Conservation (phyloP, 2,888 invertebrate genomes). For the Nasonia oneida region DNA sequence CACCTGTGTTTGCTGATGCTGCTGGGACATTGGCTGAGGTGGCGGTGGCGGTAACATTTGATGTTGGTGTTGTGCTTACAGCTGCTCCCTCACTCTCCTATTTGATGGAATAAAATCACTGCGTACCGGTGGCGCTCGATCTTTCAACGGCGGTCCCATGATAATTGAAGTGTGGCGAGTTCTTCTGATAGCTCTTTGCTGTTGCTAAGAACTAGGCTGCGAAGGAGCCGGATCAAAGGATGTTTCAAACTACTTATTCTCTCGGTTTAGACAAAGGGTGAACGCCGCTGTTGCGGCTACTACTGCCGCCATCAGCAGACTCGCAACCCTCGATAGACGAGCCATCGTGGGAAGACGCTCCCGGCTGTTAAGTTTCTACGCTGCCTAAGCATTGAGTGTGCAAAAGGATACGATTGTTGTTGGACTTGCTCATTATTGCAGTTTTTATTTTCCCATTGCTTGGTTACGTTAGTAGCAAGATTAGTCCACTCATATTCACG, state of each 20-base stretch:
- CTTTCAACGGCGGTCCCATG: constrained; percentile 35
- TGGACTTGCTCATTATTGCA: constrained; percentile 64
- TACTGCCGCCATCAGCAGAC: constrained; percentile 66
- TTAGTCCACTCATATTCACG: constrained; percentile 81
- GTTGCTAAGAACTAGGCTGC: constrained; percentile 56
- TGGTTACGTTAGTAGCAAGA: constrained; percentile 76
- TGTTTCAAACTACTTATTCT: constrained; percentile 87
- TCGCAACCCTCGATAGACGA: constrained; percentile 65
- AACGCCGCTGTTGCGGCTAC: constrained; percentile 66
- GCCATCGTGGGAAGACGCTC: constrained; percentile 50
- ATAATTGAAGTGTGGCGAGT: constrained; percentile 52
- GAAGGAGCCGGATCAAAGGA: constrained; percentile 81
- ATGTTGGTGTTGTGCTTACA: constrained; percentile 77
- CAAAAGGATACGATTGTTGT: constrained; percentile 75
- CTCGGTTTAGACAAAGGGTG: constrained; percentile 66
- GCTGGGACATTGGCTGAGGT: constrained; percentile 1
- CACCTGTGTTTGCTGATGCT: neutral
- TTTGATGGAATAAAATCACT: constrained; percentile 62
- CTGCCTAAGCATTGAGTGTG: constrained; percentile 83
- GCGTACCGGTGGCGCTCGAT: constrained; percentile 60
- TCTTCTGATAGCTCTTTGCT: constrained; percentile 41
- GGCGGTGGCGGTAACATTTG: neutral
- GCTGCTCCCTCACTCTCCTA: constrained; percentile 61
- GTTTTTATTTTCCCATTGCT: constrained; percentile 75
- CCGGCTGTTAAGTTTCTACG: constrained; percentile 78